phyloP scores from a whole-genome alignment of 2,888 invertebrate species.

The Micoletzkya japonica region DNA sequence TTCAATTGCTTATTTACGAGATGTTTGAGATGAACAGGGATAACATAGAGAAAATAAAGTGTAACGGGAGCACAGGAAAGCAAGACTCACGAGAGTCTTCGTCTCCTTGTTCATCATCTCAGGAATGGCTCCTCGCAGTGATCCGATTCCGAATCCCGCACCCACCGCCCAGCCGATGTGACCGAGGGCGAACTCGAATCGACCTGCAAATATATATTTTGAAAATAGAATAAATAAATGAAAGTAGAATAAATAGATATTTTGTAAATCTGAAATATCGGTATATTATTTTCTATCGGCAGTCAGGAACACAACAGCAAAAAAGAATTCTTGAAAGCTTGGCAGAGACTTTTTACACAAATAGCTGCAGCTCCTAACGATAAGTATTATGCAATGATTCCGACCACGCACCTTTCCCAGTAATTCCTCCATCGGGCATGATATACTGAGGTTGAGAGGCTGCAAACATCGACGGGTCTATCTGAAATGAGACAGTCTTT shows the following conservation, averaged over 20 bases:
- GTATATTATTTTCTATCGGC: too few species aligned
- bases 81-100: conserved; percentile 45
- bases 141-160: conserved; percentile 49
- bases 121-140: conserved; percentile 46
- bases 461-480: conserved; percentile 60
- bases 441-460: conserved; percentile 57
- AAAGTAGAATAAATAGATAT: too few species aligned
- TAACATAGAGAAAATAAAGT: too few species aligned
- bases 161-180: conserved; percentile 61
- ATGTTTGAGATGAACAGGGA: background rate
- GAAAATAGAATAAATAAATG: background rate
- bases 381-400: too few species aligned
- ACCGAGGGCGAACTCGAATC: conserved; percentile 60
- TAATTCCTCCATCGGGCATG: conserved; percentile 57
- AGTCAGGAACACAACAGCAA: background rate
- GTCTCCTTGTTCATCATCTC: conserved; percentile 59
- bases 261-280: too few species aligned
- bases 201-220: conserved; percentile 4
- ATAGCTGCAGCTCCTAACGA: too few species aligned
- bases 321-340: background rate
- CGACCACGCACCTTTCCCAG: conserved; percentile 27
- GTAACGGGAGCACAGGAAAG: too few species aligned
- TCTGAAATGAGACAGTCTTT: conserved; percentile 36
- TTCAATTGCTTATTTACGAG: conserved; percentile 10
- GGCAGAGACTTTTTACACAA: too few species aligned